These are phyloP conservation scores for Nicator chloris DNA, from an alignment of 2,113 vertebrate genomes.

Conservation along the genomic window DNA sequence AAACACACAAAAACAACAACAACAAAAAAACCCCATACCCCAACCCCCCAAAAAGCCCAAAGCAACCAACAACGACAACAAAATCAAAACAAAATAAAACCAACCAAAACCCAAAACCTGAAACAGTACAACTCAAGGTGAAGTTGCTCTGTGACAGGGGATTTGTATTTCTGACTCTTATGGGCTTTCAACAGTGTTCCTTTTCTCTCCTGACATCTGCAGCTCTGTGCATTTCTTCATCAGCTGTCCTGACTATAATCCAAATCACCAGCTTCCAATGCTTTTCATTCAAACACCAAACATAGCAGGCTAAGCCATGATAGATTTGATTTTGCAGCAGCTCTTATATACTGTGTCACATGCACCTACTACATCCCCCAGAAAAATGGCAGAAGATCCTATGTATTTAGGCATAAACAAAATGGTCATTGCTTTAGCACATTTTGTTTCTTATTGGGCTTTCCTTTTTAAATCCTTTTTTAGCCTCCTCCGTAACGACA, in stretches of 20 bases:
- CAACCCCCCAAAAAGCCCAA: neutral
- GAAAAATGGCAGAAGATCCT: neutral
- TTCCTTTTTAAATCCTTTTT: neutral
- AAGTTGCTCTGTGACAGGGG: neutral
- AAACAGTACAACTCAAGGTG: neutral
- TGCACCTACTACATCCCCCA: neutral
- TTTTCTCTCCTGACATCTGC: neutral
- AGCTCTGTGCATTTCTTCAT: neutral
- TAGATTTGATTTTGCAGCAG: neutral
- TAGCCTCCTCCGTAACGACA: neutral
- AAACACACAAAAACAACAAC: neutral
- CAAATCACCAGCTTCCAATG: neutral
- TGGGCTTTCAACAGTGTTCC: neutral
- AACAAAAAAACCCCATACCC: neutral
- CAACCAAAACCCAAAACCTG: neutral
- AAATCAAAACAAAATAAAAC: neutral
- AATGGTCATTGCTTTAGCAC: neutral
- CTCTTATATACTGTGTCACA: neutral
- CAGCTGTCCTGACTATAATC: neutral
- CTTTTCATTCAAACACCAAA: neutral
- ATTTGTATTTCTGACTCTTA: neutral
- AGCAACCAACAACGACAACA: neutral
- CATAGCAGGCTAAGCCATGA: neutral
- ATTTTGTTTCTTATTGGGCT: neutral
- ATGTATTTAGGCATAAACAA: neutral